These are phyloP conservation scores for Polymixis flavicincta DNA, from an alignment of 2,888 invertebrate species.

Conservation along the genomic window DNA sequence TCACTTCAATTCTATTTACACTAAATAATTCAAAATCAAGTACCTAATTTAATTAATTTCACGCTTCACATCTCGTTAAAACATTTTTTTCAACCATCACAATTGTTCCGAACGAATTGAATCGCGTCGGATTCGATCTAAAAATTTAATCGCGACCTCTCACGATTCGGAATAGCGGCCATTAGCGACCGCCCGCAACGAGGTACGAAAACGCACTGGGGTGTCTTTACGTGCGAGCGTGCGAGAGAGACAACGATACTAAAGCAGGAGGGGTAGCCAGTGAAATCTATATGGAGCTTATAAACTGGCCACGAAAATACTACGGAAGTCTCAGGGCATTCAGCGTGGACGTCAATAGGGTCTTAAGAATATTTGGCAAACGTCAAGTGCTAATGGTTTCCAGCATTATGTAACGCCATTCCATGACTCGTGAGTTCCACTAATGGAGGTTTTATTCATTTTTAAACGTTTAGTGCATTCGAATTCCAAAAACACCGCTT, in stretches of 20 bases:
- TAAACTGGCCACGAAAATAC: conserved; percentile 75
- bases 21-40: conserved; percentile 44
- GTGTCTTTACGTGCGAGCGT: conserved; percentile 70
- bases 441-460: conserved; percentile 49
- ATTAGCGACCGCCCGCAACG: conserved; percentile 70
- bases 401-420: conserved; percentile 50
- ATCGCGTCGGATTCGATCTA: conserved; percentile 47
- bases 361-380: conserved; percentile 63
- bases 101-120: conserved; percentile 49
- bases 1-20: conserved; percentile 57
- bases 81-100: conserved; percentile 51
- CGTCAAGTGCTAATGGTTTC: conserved; percentile 61
- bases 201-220: conserved; percentile 81
- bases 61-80: conserved; percentile 49
- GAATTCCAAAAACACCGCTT: not conserved
- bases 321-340: conserved; percentile 71
- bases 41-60: conserved; percentile 37
- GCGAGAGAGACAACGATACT: conserved; percentile 75
- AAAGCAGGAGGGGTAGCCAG: conserved; percentile 70
- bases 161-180: conserved; percentile 46
- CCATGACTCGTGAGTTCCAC: conserved; percentile 39
- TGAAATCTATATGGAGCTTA: conserved; percentile 81
- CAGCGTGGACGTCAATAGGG: conserved; percentile 68
- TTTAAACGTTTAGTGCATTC: conserved; percentile 30
- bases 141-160: conserved; percentile 69